Evolutionary conservation across 2,113 vertebrate species (phyloP), one percentile per base, ranked within the genome.

Genomic region (Equus quagga): DNA sequence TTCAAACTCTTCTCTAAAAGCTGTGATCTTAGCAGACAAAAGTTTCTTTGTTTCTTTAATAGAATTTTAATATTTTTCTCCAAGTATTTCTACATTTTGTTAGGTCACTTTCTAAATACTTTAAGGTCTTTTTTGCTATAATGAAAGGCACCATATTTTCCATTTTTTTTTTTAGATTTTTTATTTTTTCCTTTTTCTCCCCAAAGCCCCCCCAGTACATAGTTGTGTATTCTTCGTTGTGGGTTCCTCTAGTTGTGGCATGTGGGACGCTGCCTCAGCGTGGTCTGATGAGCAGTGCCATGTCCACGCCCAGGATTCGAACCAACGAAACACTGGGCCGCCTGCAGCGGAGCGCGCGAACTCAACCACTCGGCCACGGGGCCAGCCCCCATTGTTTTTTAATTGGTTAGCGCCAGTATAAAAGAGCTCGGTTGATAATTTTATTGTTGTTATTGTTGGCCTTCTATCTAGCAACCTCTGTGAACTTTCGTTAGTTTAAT

Each of bases 401-500:
- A 93, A 79, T 64, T 70, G 44, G 6, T 78, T 83, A 83, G 46
- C 58, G 36, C 31, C 56, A 97, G 33, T 72, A 64, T 28, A 89
- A 58, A 79, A 69, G 41, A 89, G 64, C 31, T 79, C 54, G 79
- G 54, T 78, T 92, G 41, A 41, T 51, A 51, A 44, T 82, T 90
- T 91, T 75, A 19, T 60, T 36, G 58, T 88, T 84, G 24, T 76
- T 82, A 46, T 36, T 31, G 7, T 89, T 90, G 72, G 56, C 31
- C 54, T 56, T 62, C 23, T 92, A 31, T 46, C n/a, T 44, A 80
- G n/a, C 65, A 92, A 95, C 3, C 44, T 79, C n/a, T n/a, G 33
- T 89, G 41, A 75, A 89, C 28, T 76, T 89, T 60, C 26, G 83
- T 89, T 67, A 79, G 23, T 90, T 83, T 96, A 89, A 70, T n/a